Conservation (phyloP, 2,888 invertebrate genomes). For the Prosopocoilus inquinatus region DNA sequence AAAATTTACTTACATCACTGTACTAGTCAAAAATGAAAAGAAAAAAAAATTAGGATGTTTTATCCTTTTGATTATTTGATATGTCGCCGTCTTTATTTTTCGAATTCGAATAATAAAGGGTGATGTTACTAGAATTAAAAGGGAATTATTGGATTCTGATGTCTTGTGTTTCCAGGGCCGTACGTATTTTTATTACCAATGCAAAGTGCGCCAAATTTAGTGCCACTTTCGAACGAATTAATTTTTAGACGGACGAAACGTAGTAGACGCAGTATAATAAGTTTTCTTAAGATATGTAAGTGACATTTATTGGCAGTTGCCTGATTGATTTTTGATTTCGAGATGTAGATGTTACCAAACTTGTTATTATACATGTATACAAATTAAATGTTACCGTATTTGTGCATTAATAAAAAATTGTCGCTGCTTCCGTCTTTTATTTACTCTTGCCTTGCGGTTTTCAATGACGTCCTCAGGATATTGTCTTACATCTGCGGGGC, state of each 20-base stretch:
- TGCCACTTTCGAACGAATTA: neutral
- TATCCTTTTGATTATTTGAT: too few species aligned
- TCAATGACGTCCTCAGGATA: neutral
- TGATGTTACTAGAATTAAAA: too few species aligned
- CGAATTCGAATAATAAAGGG: too few species aligned
- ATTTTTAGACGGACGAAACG: neutral
- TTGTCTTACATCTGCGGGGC: neutral
- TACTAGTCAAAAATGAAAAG: constrained; percentile 2
- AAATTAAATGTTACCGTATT: constrained; percentile 53
- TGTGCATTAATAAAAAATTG: constrained; percentile 52
- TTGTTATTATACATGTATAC: constrained; percentile 52
- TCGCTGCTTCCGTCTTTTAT: constrained; percentile 28
- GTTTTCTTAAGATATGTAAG: neutral
- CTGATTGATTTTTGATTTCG: constrained; percentile 37
- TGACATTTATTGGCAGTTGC: neutral
- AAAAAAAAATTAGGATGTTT: neutral
- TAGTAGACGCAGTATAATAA: neutral
- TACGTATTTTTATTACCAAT: neutral
- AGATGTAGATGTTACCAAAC: constrained; percentile 47
- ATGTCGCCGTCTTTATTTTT: too few species aligned
- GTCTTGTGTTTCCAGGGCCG: neutral
- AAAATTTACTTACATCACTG: neutral
- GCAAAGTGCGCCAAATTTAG: neutral
- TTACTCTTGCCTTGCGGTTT: neutral
- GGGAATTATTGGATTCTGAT: neutral